Conservation (phyloP, 1,140 invertebrate species). For the Cyrtorhinus lividipennis region DNA sequence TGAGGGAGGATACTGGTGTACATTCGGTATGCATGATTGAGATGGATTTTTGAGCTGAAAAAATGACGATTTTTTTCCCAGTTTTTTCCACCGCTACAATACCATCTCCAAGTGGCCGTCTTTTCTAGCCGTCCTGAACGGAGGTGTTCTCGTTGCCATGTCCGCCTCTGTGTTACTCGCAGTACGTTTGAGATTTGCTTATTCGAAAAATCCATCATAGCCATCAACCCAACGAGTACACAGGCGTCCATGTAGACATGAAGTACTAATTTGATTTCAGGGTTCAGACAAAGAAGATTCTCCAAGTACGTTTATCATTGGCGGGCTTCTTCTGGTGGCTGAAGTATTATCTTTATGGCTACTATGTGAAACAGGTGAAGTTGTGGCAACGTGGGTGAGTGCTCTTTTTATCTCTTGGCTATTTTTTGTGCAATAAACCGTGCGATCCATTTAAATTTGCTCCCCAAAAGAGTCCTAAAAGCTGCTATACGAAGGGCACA, state of each 20-base stretch:
- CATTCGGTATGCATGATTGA: too few species aligned
- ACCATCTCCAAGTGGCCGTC: not conserved
- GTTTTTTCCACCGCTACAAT: not conserved
- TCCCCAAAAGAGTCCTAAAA: too few species aligned
- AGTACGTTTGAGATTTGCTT: too few species aligned
- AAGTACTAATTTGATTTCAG: too few species aligned
- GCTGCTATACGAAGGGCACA: too few species aligned
- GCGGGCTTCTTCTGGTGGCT: not conserved
- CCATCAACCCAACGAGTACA: too few species aligned
- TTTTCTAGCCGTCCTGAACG: not conserved
- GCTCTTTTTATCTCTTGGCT: not conserved
- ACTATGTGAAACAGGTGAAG: not conserved
- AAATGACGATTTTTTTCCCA: too few species aligned
- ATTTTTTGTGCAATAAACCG: not conserved
- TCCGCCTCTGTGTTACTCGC: not conserved
- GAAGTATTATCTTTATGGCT: not conserved
- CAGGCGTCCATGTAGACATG: too few species aligned
- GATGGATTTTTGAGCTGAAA: too few species aligned
- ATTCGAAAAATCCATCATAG: too few species aligned
- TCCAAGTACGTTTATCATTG: not conserved
- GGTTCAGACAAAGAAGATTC: not conserved
- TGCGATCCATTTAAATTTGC: not conserved
- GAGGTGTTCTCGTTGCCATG: not conserved
- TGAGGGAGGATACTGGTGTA: too few species aligned
- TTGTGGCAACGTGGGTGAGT: not conserved